Base-by-base conservation (phyloP, 2,888 invertebrate genomes). In the Calameuta filiformis region DNA sequence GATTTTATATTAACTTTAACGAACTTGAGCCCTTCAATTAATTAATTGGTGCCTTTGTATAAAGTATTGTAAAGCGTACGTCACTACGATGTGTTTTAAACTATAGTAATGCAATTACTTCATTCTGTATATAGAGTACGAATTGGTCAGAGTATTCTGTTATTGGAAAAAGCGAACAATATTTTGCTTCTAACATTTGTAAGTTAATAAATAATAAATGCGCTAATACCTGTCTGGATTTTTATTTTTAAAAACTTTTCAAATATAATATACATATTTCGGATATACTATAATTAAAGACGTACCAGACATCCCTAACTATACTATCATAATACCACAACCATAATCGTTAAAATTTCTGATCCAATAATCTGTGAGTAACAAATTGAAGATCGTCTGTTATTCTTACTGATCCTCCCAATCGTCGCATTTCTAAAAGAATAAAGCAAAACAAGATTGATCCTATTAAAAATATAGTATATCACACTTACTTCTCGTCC, bases 391-490 rank as follows among this genome's bases (percentile, higher is more conserved):
- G 12, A 30, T n/a, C 31, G 30, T 71, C 2, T 30, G 69, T 11
- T 82, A 83, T 69, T 79, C 69, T 76, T 33, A 68, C 31, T 73
- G 84, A 80, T 94, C 93, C 77, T 94, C 94, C 96, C 96, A 96
- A 86, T 96, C 96, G 33, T 95, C 95, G 86, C 96, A 96, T 87
- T 95, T 95, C 4, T 91, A 82, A 76, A 91, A 90, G 79, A 79
- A 69, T 69, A 73, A 37, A 71, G 37, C 76, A 56, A 12, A 71
- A 6, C 33, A 31, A 71, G 3, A 77, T 23, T 11, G 6, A 30
- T 69, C 23, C 35, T 35, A 68, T 35, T 12, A 31, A 31, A 30
- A 35, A 56, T 73, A 73, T 15, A 35, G 3, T 35, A 9, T 56
- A 56, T 23, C 23, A 23, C 9, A 85, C 85, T 83, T 76, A 90